These are phyloP conservation scores for Onchidella celtica DNA, from an alignment of 2,888 invertebrate species.

Conservation along the genomic window DNA sequence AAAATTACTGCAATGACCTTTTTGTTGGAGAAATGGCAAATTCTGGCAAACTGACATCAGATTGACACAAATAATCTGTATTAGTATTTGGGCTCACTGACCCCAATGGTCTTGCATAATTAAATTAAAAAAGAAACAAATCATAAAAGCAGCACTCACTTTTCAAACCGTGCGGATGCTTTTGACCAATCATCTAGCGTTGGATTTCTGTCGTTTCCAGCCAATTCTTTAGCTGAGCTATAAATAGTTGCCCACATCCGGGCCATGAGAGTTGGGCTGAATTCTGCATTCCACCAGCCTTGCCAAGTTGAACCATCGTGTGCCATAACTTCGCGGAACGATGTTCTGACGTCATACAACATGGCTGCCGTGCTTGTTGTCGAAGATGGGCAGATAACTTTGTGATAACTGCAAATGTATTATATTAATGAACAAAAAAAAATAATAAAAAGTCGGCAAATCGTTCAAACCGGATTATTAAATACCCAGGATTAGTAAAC, in stretches of 20 bases:
- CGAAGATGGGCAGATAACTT: constrained; percentile 34
- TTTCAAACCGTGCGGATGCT: constrained; percentile 2
- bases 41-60: too few species aligned
- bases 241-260: constrained; percentile 26
- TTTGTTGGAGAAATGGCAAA: too few species aligned
- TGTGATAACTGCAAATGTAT: constrained; percentile 32
- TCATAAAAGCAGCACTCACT: too few species aligned
- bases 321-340: constrained; percentile 23
- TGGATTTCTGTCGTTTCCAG: background rate
- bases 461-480: too few species aligned
- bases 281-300: constrained; percentile 50
- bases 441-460: too few species aligned
- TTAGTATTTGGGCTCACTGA: background rate
- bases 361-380: constrained; percentile 10
- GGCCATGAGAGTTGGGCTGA: constrained; percentile 41
- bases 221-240: background rate
- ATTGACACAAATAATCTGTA: background rate
- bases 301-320: constrained; percentile 41
- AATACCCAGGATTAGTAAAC: too few species aligned
- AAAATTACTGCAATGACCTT: too few species aligned
- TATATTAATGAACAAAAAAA: too few species aligned
- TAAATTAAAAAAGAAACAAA: background rate
- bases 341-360: constrained; percentile 45
- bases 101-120: background rate
- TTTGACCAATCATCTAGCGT: background rate